A percentile compares a stretch with the other conserved stretches of the same genome.
Conservation (phyloP, 1,140 invertebrate genomes). For the Cotesia glomerata region DNA sequence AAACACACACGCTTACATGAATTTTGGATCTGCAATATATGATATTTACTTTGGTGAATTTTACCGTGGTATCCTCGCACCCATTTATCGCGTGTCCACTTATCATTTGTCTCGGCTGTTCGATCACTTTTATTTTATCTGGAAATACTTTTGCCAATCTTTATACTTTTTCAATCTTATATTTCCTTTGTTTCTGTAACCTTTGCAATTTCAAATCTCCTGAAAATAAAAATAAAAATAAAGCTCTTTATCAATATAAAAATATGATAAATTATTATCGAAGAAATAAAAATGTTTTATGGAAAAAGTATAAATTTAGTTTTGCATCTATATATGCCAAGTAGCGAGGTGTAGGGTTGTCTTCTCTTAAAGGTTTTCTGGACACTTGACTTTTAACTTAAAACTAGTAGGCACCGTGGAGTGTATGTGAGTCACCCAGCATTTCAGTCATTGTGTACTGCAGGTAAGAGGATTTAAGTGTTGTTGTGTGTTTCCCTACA, state of each 20-base stretch:
- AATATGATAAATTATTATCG: too few species aligned
- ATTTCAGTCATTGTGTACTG: not conserved
- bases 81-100: not conserved
- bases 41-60: not conserved
- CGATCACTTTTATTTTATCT: not conserved
- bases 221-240: not conserved
- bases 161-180: not conserved
- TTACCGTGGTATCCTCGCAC: not conserved
- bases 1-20: too few species aligned
- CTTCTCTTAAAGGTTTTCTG: too few species aligned
- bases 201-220: not conserved
- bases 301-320: too few species aligned
- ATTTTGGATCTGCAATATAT: too few species aligned
- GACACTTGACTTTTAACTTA: too few species aligned
- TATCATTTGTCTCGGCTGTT: not conserved
- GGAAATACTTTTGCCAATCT: not conserved
- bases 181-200: not conserved
- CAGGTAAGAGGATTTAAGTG: not conserved
- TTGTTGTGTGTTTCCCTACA: not conserved
- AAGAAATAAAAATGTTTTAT: too few species aligned
- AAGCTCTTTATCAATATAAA: too few species aligned
- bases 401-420: too few species aligned
- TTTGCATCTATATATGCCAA: too few species aligned
- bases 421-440: not conserved
- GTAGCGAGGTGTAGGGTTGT: too few species aligned